Percentiles rank a stretch among this genome's conserved stretches.
phyloP scores from a whole-genome alignment of 2,888 invertebrate genomes.

The Ochlodes sylvanus region DNA sequence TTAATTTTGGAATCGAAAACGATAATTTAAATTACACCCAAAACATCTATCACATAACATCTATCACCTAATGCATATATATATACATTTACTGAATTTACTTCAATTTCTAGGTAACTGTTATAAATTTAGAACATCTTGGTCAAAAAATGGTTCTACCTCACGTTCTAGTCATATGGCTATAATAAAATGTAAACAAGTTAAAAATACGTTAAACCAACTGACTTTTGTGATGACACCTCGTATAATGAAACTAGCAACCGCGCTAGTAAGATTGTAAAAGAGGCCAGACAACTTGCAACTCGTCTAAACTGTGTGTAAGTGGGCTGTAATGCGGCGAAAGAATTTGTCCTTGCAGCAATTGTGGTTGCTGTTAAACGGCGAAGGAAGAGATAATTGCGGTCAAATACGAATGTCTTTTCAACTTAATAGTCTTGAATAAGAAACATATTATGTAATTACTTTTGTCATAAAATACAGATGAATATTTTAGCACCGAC shows the following conservation, averaged over 20 bases:
- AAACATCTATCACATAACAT: no score
- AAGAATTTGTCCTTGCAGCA: slow-evolving; percentile 39
- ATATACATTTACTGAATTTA: no score
- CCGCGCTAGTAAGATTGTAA: background rate
- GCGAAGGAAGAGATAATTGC: slow-evolving; percentile 27
- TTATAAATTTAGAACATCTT: no score
- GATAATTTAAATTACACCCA: no score
- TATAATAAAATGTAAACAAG: no score
- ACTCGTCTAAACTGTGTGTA: slow-evolving; percentile 7
- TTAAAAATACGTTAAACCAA: no score
- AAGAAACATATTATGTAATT: background rate
- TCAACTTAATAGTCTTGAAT: background rate
- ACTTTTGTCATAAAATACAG: background rate
- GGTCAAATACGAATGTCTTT: slow-evolving; percentile 23
- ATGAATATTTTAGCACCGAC: background rate
- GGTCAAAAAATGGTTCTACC: no score
- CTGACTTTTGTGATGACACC: no score
- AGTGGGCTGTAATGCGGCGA: slow-evolving; percentile 4
- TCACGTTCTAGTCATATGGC: no score
- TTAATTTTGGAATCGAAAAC: no score
- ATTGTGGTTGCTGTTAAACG: slow-evolving; percentile 18
- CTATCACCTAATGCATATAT: no score
- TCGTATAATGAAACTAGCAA: background rate
- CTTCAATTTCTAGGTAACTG: no score
- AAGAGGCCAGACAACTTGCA: background rate